These are phyloP conservation scores for Zophobas atratus DNA, from an alignment of 1,140 invertebrate species.

Conservation along the genomic window DNA sequence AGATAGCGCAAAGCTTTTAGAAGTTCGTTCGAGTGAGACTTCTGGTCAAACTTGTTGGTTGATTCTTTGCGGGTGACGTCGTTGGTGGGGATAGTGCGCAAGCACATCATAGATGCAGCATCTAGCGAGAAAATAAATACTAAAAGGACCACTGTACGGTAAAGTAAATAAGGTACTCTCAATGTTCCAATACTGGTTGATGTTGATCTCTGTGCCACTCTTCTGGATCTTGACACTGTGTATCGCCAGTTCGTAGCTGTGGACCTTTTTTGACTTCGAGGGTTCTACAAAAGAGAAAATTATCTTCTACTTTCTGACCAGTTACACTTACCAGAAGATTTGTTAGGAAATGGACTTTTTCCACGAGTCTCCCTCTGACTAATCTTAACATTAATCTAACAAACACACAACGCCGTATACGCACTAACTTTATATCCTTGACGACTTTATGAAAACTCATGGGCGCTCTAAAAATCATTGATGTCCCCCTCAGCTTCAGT, in stretches of 20 bases:
- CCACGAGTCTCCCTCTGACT: conserved; percentile 41
- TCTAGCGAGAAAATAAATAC: conserved; percentile 43
- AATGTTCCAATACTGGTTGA: conserved; percentile 58
- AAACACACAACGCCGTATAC: conserved; percentile 2
- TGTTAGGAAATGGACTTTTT: conserved; percentile 3
- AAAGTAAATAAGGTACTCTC: conserved; percentile 42
- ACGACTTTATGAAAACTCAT: conserved; percentile 55
- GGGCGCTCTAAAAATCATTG: conserved; percentile 65
- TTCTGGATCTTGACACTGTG: conserved; percentile 60
- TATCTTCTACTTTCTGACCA: no score
- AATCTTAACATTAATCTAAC: neutral
- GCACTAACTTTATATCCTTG: conserved; percentile 53
- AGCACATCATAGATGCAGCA: conserved; percentile 53
- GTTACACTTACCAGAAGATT: neutral
- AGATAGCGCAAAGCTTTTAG: conserved; percentile 61
- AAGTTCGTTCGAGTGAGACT: conserved; percentile 61
- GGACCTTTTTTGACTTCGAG: neutral
- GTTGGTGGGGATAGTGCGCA: conserved; percentile 47
- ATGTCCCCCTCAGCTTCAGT: conserved; percentile 67
- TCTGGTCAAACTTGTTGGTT: conserved; percentile 60
- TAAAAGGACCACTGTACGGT: neutral
- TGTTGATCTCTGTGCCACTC: conserved; percentile 59
- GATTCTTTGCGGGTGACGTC: conserved; percentile 57
- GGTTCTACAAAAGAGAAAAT: no score
- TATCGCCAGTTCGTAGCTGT: conserved; percentile 58